phyloP scores from a whole-genome alignment of 2,888 invertebrate genomes.

The Pachydiplax longipennis region DNA sequence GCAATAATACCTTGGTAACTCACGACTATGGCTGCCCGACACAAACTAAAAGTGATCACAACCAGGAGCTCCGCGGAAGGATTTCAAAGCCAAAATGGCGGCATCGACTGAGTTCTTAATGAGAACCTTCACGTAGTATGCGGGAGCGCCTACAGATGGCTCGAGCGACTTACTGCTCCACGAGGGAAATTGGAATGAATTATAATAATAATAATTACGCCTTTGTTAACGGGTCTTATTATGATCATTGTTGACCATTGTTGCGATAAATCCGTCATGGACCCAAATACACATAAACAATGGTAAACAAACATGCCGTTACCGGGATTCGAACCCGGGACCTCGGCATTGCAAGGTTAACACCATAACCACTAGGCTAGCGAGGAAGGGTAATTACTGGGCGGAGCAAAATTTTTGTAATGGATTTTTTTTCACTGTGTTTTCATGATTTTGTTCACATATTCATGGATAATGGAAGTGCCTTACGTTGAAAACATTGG shows the following conservation, averaged over 20 bases:
- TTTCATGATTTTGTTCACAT: neutral
- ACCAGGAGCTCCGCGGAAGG: slow-evolving; percentile 4
- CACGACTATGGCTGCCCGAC: neutral
- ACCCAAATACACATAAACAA: too few relatives aligned
- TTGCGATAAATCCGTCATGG: too few relatives aligned
- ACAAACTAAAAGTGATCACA: neutral
- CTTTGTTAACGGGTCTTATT: too few relatives aligned
- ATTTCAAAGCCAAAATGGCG: slow-evolving; percentile 32
- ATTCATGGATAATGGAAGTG: neutral
- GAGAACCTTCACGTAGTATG: neutral
- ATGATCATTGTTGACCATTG: too few relatives aligned
- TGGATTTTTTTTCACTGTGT: neutral
- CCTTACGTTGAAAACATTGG: too few relatives aligned
- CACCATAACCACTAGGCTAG: too few relatives aligned
- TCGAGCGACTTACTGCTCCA: neutral
- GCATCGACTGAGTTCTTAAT: slow-evolving; percentile 41
- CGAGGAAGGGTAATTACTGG: too few relatives aligned
- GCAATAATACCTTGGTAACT: neutral
- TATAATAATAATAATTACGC: too few relatives aligned
- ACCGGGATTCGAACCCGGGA: too few relatives aligned
- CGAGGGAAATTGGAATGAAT: slow-evolving; percentile 36
- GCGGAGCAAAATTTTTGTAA: neutral
- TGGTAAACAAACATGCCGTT: too few relatives aligned
- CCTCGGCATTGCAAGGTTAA: too few relatives aligned
- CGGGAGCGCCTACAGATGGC: slow-evolving; percentile 2